A percentile compares a stretch with the other conserved stretches of the same genome.
Evolutionary conservation across 2,113 vertebrate species (phyloP).

Genomic region (Lynx canadensis): DNA sequence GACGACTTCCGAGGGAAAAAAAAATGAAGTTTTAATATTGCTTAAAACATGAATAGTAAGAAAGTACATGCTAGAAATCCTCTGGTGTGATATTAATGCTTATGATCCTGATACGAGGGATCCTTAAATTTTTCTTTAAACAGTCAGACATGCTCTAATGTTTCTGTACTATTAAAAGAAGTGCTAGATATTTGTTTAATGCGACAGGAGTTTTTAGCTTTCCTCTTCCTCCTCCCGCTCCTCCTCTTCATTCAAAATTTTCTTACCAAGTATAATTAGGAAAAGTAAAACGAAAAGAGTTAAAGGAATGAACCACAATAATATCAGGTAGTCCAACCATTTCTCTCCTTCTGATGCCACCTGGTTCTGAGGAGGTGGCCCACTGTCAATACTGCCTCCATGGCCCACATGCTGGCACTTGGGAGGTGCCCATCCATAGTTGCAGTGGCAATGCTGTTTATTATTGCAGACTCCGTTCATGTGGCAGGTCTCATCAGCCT

Average conservation of each 20-base stretch:
- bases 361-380: neutral
- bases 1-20: neutral
- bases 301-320: constrained; percentile 17
- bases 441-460: constrained; percentile 71
- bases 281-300: neutral
- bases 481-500: neutral
- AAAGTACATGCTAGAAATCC: neutral
- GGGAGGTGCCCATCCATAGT: constrained; percentile 63
- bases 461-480: constrained; percentile 59
- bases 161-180: neutral
- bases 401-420: neutral
- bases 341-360: fast-evolving
- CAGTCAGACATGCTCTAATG: neutral
- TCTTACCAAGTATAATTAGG: neutral
- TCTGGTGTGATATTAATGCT: neutral
- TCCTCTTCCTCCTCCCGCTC: neutral
- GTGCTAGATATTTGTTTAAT: neutral
- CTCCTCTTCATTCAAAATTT: neutral
- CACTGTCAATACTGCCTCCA: constrained; percentile 67
- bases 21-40: constrained; percentile 40
- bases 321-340: neutral
- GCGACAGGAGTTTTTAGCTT: neutral
- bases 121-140: neutral
- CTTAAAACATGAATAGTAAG: constrained; percentile 5
- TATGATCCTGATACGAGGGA: neutral